Evolutionary conservation across 2,888 invertebrate species (phyloP).

Genomic region (Drymonia ruficornis): DNA sequence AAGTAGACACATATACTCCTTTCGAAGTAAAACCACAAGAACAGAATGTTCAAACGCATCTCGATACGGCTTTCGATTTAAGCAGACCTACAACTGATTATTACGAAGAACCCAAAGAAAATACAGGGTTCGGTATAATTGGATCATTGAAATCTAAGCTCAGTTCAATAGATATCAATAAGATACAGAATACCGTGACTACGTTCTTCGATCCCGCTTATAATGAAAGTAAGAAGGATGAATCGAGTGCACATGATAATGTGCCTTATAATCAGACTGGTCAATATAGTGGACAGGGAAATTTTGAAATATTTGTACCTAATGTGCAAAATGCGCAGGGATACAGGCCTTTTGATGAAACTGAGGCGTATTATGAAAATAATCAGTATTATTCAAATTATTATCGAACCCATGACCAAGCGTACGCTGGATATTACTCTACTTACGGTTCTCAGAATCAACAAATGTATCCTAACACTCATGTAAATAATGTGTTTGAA

Average conservation of each 20-base stretch:
- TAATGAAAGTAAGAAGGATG: conserved; percentile 55
- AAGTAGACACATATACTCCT: conserved; percentile 24
- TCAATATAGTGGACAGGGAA: conserved; percentile 35
- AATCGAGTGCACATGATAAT: conserved; percentile 31
- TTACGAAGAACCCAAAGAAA: conserved; percentile 58
- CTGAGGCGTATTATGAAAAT: conserved; percentile 23
- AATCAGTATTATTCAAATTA: conserved; percentile 35
- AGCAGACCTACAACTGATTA: conserved; percentile 63
- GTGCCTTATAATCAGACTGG: conserved; percentile 33
- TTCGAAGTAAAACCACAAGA: conserved; percentile 36
- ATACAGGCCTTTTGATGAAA: conserved; percentile 16
- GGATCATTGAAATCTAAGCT: conserved; percentile 79
- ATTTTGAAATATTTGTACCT: conserved; percentile 61
- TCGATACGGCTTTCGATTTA: conserved; percentile 67
- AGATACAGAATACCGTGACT: conserved; percentile 75
- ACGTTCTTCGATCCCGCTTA: conserved; percentile 78
- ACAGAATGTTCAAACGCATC: conserved; percentile 39
- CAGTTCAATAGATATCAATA: conserved; percentile 74
- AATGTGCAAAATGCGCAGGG: conserved; percentile 29
- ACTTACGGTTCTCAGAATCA: background rate
- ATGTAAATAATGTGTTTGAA: too few species aligned
- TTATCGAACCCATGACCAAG: conserved; percentile 35
- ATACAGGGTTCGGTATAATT: conserved; percentile 70
- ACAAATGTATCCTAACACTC: background rate
- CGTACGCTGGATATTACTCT: conserved; percentile 26